These are phyloP conservation scores for Cephus runcator DNA, from an alignment of 2,888 invertebrate species.

Conservation along the genomic window DNA sequence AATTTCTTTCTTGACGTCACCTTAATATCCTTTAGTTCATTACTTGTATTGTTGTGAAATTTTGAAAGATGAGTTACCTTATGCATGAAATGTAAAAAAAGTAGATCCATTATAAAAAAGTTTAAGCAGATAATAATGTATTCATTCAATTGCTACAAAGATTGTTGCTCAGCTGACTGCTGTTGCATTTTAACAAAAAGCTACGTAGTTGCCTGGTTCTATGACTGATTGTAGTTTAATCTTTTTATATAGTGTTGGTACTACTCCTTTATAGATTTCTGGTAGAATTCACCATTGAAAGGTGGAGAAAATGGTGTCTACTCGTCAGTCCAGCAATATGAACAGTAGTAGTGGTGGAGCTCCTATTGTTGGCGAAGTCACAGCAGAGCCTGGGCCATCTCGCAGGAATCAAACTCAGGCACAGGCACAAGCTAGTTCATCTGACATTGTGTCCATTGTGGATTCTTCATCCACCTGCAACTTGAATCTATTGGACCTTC, in stretches of 20 bases:
- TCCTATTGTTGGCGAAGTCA: slow-evolving; percentile 44
- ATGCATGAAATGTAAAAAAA: too few species aligned
- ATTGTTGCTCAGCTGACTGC: too few species aligned
- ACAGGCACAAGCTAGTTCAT: slow-evolving; percentile 44
- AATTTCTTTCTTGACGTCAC: too few species aligned
- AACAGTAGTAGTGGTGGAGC: slow-evolving; percentile 60
- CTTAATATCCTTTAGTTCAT: too few species aligned
- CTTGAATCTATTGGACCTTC: slow-evolving; percentile 76
- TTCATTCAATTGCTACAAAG: too few species aligned
- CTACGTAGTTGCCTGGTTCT: too few species aligned
- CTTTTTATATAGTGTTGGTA: neutral
- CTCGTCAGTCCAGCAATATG: slow-evolving; percentile 69
- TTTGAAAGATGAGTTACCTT: too few species aligned
- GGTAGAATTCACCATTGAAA: slow-evolving; percentile 19
- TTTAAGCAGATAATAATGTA: too few species aligned
- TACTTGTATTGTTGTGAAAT: too few species aligned
- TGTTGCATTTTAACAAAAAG: too few species aligned
- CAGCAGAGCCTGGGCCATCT: slow-evolving; percentile 45
- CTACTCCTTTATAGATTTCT: slow-evolving; percentile 27
- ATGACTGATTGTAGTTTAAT: too few species aligned
- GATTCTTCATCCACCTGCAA: slow-evolving; percentile 38
- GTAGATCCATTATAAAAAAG: too few species aligned
- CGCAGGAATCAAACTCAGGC: slow-evolving; percentile 44
- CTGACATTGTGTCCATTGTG: slow-evolving; percentile 38
- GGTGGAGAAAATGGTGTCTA: slow-evolving; percentile 67